Percentiles rank a stretch among this genome's conserved stretches.
phyloP scores from a whole-genome alignment of 2,797 vertebrate species.

The Darevskia nairensis region DNA sequence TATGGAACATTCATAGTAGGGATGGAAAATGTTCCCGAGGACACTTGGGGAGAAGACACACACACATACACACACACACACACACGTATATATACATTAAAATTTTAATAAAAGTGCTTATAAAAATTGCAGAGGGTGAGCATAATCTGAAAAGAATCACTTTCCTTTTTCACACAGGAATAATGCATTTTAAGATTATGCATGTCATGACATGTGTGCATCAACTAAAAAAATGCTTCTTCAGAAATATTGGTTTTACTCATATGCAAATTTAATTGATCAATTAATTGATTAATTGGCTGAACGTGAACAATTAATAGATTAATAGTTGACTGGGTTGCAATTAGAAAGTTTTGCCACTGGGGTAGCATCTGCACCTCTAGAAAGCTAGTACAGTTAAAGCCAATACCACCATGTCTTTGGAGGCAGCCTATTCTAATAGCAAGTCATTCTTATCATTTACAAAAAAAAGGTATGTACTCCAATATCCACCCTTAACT shows the following conservation, averaged over 20 bases:
- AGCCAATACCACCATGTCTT: neutral
- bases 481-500: neutral
- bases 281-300: neutral
- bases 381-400: neutral
- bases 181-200: neutral
- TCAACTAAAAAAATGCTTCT: neutral
- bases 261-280: slow-evolving; percentile 3
- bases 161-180: neutral
- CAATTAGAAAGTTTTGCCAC: neutral
- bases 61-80: no score
- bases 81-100: no score
- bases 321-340: neutral
- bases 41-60: neutral
- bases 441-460: neutral
- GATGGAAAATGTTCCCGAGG: neutral
- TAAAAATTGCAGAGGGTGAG: neutral
- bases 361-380: neutral
- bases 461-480: neutral
- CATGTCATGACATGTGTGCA: neutral
- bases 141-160: no score
- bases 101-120: neutral
- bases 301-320: neutral
- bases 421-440: neutral
- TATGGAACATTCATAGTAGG: neutral
- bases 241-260: neutral